Evolutionary conservation across 2,888 invertebrate genomes (phyloP).

Genomic region (Dicroscelio sp.): DNA sequence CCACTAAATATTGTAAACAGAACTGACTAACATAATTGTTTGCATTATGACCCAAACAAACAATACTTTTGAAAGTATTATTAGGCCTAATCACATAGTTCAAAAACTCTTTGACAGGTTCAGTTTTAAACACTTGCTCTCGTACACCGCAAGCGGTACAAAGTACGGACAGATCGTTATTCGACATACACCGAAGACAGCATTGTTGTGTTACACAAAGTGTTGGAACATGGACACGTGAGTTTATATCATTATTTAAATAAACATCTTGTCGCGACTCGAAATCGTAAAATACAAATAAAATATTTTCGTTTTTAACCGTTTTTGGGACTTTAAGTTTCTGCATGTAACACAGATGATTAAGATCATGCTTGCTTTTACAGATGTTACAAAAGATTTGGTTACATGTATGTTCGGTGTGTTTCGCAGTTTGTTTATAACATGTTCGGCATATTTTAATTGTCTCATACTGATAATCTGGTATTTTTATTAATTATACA

Average conservation of each 20-base stretch:
- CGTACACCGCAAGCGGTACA: conserved; percentile 10
- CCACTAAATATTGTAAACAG: neutral
- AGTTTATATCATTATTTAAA: no score
- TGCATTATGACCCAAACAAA: conserved; percentile 31
- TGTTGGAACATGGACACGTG: neutral
- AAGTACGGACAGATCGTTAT: no score
- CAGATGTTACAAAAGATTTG: no score
- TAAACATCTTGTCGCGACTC: conserved; percentile 35
- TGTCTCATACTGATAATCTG: neutral
- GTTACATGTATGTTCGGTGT: no score
- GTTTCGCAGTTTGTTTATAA: no score
- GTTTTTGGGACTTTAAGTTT: no score
- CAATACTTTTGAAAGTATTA: neutral
- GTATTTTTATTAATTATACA: no score
- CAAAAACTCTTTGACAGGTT: neutral
- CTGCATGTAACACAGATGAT: conserved; percentile 31
- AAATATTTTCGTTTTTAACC: no score
- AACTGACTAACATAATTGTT: neutral
- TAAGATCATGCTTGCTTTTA: no score
- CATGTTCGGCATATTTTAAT: neutral
- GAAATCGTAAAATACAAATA: conserved; percentile 40
- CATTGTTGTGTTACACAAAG: neutral
- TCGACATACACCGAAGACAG: neutral
- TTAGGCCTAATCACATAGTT: neutral
- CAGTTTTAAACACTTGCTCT: neutral